phyloP scores from a whole-genome alignment of 2,888 invertebrate species.

The Hipparchia sbordonii region DNA sequence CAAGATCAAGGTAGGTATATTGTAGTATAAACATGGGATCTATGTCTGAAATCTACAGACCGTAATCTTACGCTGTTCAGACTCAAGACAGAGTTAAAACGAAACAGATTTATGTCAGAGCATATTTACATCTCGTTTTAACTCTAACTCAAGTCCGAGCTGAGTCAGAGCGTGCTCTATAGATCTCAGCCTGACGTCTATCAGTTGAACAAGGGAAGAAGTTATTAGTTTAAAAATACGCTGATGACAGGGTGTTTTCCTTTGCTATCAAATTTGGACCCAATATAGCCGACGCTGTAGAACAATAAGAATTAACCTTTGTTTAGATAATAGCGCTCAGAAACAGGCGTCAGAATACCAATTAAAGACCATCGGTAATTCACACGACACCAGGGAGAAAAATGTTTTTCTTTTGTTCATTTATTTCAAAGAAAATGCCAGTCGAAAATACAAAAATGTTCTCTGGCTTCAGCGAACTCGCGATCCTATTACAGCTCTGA shows the following conservation, averaged over 20 bases:
- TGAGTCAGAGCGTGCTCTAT: no score
- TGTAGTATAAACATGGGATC: no score
- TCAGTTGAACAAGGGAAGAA: no score
- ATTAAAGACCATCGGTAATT: conserved; percentile 9
- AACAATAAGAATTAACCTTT: not conserved
- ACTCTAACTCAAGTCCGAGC: no score
- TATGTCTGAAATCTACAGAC: no score
- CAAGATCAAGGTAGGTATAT: no score
- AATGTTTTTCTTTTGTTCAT: conserved; percentile 13
- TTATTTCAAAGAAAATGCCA: conserved; percentile 9
- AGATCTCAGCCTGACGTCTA: no score
- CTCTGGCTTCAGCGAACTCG: not conserved
- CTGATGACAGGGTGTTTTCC: not conserved
- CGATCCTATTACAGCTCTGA: conserved; percentile 11
- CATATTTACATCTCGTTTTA: no score
- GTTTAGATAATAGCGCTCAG: not conserved
- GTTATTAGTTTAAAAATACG: no score
- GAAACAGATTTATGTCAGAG: no score
- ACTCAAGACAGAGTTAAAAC: no score
- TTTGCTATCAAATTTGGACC: not conserved
- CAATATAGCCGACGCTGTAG: not conserved
- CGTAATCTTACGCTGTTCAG: no score
- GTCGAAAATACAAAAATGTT: conserved; percentile 15
- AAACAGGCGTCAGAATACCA: conserved; percentile 5
- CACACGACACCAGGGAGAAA: conserved; percentile 7